Evolutionary conservation across 2,888 invertebrate species (phyloP).

Genomic region (Parnassius smintheus): DNA sequence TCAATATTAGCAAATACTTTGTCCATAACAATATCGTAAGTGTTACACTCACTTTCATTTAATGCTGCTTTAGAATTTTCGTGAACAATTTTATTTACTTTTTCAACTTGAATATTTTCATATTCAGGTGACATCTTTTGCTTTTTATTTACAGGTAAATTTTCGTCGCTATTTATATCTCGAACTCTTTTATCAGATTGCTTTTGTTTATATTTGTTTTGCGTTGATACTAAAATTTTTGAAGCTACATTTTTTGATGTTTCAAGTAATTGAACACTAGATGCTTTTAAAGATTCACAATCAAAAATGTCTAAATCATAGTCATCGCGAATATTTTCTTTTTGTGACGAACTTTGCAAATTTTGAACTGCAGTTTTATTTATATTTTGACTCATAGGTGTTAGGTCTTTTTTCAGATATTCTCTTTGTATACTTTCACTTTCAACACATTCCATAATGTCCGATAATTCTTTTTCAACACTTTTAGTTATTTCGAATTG

Average conservation of each 20-base stretch:
- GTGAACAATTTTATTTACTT: constrained; percentile 21
- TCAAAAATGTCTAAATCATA: constrained; percentile 63
- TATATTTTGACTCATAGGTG: constrained; percentile 22
- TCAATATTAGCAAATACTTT: constrained; percentile 70
- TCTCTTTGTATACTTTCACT: constrained; percentile 14
- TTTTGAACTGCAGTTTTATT: constrained; percentile 12
- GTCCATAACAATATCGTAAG: constrained; percentile 63
- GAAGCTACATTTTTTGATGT: constrained; percentile 49
- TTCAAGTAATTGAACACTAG: constrained; percentile 48
- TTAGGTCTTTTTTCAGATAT: constrained; percentile 16
- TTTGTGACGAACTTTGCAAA: constrained; percentile 20
- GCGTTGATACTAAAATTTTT: constrained; percentile 55
- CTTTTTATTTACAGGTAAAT: constrained; percentile 50
- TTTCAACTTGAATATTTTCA: constrained; percentile 6
- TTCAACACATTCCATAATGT: constrained; percentile 50
- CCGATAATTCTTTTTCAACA: constrained; percentile 64
- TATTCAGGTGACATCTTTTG: constrained; percentile 40
- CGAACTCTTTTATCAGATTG: constrained; percentile 50
- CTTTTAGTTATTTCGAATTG: constrained; percentile 67
- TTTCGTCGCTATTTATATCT: constrained; percentile 40
- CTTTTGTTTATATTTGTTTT: constrained; percentile 41
- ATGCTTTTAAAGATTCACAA: constrained; percentile 56
- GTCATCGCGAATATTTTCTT: constrained; percentile 33
- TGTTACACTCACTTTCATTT: constrained; percentile 54
- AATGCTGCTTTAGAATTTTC: constrained; percentile 30